Evolutionary conservation across 2,113 vertebrate genomes (phyloP).

Genomic region (Equus quagga): DNA sequence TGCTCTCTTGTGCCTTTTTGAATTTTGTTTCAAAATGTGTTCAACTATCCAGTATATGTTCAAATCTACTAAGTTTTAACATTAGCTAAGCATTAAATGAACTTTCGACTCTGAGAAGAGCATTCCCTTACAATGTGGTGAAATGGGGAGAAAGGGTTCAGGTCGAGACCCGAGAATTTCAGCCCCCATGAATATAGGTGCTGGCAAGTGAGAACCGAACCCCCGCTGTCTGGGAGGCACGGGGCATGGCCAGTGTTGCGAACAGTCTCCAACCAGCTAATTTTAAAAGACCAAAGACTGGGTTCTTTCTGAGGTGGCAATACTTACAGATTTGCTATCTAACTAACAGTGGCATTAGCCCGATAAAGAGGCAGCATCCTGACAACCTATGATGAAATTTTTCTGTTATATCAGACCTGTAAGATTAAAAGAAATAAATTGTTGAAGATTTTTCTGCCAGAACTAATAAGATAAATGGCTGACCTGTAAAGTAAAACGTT

Average conservation of each 20-base stretch:
- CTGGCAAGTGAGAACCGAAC: background rate
- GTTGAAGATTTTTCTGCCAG: background rate
- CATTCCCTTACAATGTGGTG: fast-evolving
- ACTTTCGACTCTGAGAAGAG: background rate
- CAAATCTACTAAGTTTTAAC: background rate
- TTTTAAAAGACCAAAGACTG: constrained; percentile 61
- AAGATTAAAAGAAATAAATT: background rate
- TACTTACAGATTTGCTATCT: background rate
- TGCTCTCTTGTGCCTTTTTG: background rate
- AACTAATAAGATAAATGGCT: background rate
- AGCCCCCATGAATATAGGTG: background rate
- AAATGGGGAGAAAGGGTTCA: background rate
- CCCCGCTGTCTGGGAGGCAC: background rate
- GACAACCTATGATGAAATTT: background rate
- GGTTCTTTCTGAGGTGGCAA: constrained; percentile 13
- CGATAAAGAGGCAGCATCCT: background rate
- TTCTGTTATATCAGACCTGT: background rate
- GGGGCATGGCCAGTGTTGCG: background rate
- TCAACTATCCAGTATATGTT: background rate
- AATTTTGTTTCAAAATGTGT: constrained; percentile 31
- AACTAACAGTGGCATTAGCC: background rate
- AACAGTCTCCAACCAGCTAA: constrained; percentile 51
- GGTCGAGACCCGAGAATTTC: background rate
- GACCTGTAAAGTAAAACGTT: background rate
- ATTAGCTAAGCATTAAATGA: background rate